Conservation (phyloP, 2,888 invertebrate species). For the Andrena minutula region DNA sequence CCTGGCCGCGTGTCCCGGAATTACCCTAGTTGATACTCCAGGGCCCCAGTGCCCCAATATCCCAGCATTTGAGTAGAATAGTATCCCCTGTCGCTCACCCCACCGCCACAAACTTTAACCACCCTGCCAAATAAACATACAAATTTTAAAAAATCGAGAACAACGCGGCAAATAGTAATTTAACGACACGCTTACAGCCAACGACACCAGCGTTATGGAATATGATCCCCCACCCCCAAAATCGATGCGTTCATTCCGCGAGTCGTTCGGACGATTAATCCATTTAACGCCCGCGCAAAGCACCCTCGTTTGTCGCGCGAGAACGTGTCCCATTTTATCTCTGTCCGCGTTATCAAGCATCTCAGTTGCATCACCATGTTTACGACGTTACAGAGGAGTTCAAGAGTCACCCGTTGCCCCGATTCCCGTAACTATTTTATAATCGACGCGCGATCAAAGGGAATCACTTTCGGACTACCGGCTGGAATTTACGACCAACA, state of each 20-base stretch:
- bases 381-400: conserved; percentile 25
- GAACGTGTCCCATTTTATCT: conserved; percentile 2
- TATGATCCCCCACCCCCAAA: conserved; percentile 15
- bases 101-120: too few species aligned
- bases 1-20: too few species aligned
- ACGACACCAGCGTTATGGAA: not conserved
- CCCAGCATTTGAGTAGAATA: not conserved
- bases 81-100: too few species aligned
- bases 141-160: too few species aligned
- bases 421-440: conserved; percentile 75
- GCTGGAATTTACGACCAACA: conserved; percentile 82
- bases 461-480: conserved; percentile 74
- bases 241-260: conserved; percentile 19
- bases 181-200: not conserved
- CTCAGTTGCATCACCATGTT: conserved; percentile 36
- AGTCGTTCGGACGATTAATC: conserved; percentile 26
- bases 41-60: not conserved
- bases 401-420: conserved; percentile 9
- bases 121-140: too few species aligned
- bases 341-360: not conserved
- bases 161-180: conserved; percentile 4
- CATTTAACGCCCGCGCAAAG: conserved; percentile 29
- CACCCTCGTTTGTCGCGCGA: conserved; percentile 36
- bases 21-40: not conserved
- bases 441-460: conserved; percentile 79